Evolutionary conservation across 2,113 vertebrate genomes (phyloP), one percentile per base, ranked within the genome.

Genomic region (Tetrao urogallus): DNA sequence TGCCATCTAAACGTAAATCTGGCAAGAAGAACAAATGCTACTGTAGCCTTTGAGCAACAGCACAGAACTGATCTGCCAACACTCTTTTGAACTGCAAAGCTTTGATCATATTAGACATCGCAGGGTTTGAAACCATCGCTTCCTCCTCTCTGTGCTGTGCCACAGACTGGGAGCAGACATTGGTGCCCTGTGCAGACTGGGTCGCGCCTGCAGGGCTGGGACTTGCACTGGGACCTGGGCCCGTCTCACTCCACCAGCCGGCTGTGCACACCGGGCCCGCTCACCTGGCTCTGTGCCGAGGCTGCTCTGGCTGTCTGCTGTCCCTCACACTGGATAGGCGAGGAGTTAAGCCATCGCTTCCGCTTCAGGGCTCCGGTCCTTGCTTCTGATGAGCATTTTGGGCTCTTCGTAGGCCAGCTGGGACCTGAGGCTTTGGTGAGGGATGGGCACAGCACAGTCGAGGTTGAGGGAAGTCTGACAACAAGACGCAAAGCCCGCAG

Each of bases 401-500:
- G 28, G 61, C 43, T 47, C 21, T 50, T 42, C 20, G 24, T 2
- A 73, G 66, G 14, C 27, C 79, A 57, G 17, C 50, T 76, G 84
- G 22, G 28, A n/a, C 12, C 40, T 61, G 65, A 32, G 56, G 56
- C 18, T 8, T 34, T 18, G 28, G 32, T 32, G 54, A 58, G 71
- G 12, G 10, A 25, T 40, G 9, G 10, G 64, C 27, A 40, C 60
- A 42, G 24, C 19, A 2, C 2, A 4, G 18, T 45, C 27, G 58
- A 80, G 43, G 57, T 15, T 0, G 0, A 89, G 64, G 86, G 67
- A 73, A 32, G 7, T 40, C 58, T 88, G 72, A 20, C 0, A 0
- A 11, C 1, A 4, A 67, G 10, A 13, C 8, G 0, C 56, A 77
- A 38, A 70, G 22, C 45, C 45, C 42, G 24, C 42, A 82, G 72